phyloP scores from a whole-genome alignment of 2,888 invertebrate species.

The Coleophora flavipennella region DNA sequence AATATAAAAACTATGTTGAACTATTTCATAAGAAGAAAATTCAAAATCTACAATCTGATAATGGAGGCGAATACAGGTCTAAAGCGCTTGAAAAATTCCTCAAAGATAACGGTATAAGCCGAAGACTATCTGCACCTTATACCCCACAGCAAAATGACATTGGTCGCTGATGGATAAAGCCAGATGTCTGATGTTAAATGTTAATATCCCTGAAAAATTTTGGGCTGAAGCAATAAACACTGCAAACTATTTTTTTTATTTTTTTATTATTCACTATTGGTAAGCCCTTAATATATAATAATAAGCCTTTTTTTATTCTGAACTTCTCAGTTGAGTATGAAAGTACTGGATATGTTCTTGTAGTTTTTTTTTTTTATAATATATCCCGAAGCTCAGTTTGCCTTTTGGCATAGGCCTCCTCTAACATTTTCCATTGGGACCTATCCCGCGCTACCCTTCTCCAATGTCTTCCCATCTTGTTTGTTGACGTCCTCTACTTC shows the following conservation, averaged over 20 bases:
- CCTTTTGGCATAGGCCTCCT: too few species aligned
- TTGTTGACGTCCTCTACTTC: too few species aligned
- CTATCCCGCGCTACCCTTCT: too few species aligned
- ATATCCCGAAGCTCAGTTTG: too few species aligned
- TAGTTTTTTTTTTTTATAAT: too few species aligned
- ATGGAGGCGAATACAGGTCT: background rate
- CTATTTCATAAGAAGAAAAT: background rate
- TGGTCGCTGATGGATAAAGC: conserved; percentile 6
- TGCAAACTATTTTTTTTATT: conserved; percentile 6
- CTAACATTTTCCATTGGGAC: too few species aligned
- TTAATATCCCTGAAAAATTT: background rate
- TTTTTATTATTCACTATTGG: too few species aligned
- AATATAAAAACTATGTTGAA: background rate
- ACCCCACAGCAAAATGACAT: conserved; percentile 6
- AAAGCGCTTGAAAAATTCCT: background rate
- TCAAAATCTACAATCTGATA: background rate
- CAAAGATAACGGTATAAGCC: background rate
- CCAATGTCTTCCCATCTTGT: too few species aligned
- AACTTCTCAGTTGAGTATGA: too few species aligned
- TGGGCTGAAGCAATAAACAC: conserved; percentile 9
- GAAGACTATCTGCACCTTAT: background rate
- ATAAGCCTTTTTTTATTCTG: too few species aligned
- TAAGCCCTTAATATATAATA: too few species aligned
- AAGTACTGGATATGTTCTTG: too few species aligned
- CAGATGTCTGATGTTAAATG: conserved; percentile 3